These are phyloP conservation scores for Echeneis naucrates DNA, from an alignment of 2,797 vertebrate genomes.

Conservation along the genomic window DNA sequence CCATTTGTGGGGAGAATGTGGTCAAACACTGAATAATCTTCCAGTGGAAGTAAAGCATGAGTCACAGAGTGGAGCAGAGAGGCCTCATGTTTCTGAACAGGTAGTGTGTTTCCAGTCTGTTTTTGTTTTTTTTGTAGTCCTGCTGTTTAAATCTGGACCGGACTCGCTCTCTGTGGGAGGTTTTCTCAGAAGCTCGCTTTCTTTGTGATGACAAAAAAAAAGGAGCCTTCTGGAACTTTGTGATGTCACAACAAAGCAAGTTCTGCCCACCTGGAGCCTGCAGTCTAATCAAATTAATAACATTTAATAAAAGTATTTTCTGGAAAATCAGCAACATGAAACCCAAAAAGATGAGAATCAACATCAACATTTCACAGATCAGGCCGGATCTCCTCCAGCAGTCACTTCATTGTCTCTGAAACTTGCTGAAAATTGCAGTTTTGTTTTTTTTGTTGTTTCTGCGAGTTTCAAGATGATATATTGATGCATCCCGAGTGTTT, in stretches of 20 bases:
- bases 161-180: background rate
- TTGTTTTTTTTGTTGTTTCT: background rate
- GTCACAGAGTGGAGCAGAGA: background rate
- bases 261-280: too few relatives aligned
- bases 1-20: constrained; percentile 2
- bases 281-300: too few relatives aligned
- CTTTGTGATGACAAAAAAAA: too few relatives aligned
- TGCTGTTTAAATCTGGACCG: background rate
- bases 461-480: constrained; percentile 7
- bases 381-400: background rate
- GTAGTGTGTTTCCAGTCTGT: constrained; percentile 19
- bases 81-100: constrained; percentile 24
- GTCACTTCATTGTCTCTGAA: background rate
- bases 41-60: constrained; percentile 5
- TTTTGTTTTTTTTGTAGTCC: constrained; percentile 16
- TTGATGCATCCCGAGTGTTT: background rate
- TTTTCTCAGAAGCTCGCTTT: constrained; percentile 1
- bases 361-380: too few relatives aligned
- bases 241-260: too few relatives aligned
- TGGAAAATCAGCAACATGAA: too few relatives aligned
- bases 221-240: too few relatives aligned
- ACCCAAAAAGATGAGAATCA: too few relatives aligned
- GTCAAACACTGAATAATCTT: background rate
- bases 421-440: background rate
- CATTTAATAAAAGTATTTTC: too few relatives aligned